phyloP scores from a whole-genome alignment of 2,113 vertebrate species.

The Rhinolophus sinicus region DNA sequence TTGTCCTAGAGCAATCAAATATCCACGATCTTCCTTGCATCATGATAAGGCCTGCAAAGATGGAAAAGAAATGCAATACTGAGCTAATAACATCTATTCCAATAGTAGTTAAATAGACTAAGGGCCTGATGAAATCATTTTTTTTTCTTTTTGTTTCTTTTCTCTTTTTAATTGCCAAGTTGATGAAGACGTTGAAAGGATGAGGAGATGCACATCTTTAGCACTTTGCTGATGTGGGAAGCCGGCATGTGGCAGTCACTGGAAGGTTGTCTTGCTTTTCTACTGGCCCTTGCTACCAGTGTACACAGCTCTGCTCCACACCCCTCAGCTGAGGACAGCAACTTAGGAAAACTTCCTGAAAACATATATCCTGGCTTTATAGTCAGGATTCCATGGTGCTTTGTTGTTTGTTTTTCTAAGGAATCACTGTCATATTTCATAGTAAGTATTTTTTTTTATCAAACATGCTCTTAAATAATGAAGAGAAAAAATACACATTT shows the following conservation, averaged over 20 bases:
- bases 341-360: background rate
- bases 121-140: conserved; percentile 78
- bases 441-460: background rate
- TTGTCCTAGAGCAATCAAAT: background rate
- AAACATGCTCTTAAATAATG: background rate
- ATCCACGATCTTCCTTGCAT: conserved; percentile 29
- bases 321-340: background rate
- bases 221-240: conserved; percentile 80
- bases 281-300: background rate
- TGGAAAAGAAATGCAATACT: conserved; percentile 14
- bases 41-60: background rate
- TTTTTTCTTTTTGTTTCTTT: no score
- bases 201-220: conserved; percentile 81
- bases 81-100: conserved; percentile 68
- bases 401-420: background rate
- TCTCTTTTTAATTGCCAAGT: conserved; percentile 82
- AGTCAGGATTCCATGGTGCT: background rate
- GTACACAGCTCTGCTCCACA: background rate
- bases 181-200: conserved; percentile 85
- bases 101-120: conserved; percentile 76
- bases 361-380: background rate
- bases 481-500: conserved; percentile 71
- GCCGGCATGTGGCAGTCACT: conserved; percentile 73
- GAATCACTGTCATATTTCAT: background rate
- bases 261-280: conserved; percentile 80